phyloP scores from a whole-genome alignment of 2,113 vertebrate species.

The Prinia subflava region DNA sequence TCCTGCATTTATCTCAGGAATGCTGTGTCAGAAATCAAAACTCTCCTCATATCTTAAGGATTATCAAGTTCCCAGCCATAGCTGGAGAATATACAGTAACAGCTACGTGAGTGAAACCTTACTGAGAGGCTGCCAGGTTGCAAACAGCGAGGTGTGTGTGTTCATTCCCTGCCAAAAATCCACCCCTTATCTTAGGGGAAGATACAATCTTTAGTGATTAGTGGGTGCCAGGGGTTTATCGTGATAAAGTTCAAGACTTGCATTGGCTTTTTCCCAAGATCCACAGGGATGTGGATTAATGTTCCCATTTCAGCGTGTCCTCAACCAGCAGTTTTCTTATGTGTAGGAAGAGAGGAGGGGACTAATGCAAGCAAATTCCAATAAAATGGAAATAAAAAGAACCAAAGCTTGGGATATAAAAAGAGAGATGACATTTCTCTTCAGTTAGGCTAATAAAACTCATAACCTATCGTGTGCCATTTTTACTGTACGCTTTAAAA shows the following conservation, averaged over 20 bases:
- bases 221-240: conserved; percentile 77
- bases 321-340: neutral
- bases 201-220: conserved; percentile 77
- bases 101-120: conserved; percentile 79
- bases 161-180: conserved; percentile 74
- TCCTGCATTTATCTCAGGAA: conserved; percentile 98
- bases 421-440: neutral
- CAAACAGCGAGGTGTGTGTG: conserved; percentile 75
- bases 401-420: neutral
- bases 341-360: neutral
- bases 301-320: neutral
- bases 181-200: conserved; percentile 74
- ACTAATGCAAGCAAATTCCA: neutral
- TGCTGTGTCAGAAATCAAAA: conserved; percentile 97
- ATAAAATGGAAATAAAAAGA: neutral
- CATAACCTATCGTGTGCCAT: neutral
- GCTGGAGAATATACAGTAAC: conserved; percentile 93
- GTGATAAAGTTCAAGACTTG: conserved; percentile 73
- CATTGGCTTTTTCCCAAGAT: conserved; percentile 61
- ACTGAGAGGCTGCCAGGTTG: conserved; percentile 74
- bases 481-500: neutral
- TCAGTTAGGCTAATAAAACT: neutral
- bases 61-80: conserved; percentile 87
- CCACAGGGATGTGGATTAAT: conserved; percentile 45
- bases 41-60: conserved; percentile 97